These are phyloP conservation scores for Choloepus hoffmanni DNA, from an alignment of 2,113 vertebrate genomes.

Conservation along the genomic window DNA sequence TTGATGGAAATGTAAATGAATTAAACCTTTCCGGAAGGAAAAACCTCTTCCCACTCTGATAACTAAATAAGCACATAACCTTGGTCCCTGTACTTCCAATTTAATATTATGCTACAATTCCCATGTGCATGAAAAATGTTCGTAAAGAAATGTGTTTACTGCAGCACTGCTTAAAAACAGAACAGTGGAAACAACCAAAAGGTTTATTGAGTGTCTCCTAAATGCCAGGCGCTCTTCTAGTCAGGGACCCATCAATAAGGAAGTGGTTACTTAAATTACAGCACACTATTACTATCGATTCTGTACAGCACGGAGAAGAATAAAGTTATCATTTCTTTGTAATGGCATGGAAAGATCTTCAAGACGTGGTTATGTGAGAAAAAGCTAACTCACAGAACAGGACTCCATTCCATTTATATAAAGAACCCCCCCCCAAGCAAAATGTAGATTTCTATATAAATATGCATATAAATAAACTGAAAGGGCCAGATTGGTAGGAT, in stretches of 20 bases:
- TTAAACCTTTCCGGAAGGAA: neutral
- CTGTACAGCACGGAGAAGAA: neutral
- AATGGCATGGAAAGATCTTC: neutral
- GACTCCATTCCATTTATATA: neutral
- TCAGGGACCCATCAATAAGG: neutral
- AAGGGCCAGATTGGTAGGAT: too few relatives aligned
- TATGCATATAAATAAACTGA: neutral
- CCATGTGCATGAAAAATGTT: neutral
- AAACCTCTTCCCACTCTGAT: constrained; percentile 1
- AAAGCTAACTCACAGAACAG: neutral
- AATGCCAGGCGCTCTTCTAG: neutral
- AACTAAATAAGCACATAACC: neutral
- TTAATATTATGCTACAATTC: neutral
- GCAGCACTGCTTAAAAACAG: neutral
- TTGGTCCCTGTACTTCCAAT: neutral
- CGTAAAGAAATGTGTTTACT: neutral
- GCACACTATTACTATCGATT: neutral
- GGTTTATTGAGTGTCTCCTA: neutral
- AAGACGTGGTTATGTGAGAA: neutral
- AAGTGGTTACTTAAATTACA: neutral
- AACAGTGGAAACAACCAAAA: constrained; percentile 27
- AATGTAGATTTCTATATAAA: neutral
- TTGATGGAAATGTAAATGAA: neutral
- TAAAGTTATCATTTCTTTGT: neutral
- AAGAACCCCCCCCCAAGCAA: neutral